Conservation (phyloP, 2,797 vertebrate species). For the Scolopax rusticola region DNA sequence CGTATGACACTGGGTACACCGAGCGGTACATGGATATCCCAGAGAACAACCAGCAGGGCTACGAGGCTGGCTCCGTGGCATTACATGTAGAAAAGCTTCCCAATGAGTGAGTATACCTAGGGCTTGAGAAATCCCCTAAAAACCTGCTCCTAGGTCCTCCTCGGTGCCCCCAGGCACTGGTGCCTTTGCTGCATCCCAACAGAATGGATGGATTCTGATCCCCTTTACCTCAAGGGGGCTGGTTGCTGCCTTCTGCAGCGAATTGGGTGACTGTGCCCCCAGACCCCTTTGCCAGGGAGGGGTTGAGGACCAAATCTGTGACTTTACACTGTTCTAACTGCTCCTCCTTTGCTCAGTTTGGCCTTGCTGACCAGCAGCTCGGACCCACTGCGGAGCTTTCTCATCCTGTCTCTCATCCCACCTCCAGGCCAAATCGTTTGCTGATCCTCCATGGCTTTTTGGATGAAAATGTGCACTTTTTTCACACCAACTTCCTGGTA, state of each 20-base stretch:
- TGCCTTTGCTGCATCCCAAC: not conserved
- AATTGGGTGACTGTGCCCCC: not conserved
- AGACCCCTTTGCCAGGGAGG: not conserved
- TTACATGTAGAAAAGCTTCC: conserved; percentile 97
- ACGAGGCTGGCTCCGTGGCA: conserved; percentile 95
- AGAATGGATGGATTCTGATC: not conserved
- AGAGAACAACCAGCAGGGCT: conserved; percentile 96
- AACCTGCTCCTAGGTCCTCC: not conserved
- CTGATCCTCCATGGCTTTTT: conserved; percentile 97
- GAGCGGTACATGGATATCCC: conserved; percentile 98
- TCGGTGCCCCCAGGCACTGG: not conserved
- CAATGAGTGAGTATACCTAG: conserved; percentile 87
- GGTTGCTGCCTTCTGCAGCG: not conserved
- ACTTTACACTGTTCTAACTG: not conserved
- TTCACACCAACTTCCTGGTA: conserved; percentile 98
- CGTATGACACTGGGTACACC: conserved; percentile 96
- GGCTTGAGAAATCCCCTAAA: not conserved
- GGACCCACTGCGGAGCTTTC: not conserved
- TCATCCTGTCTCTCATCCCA: not conserved
- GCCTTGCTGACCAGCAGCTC: not conserved
- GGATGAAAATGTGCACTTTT: conserved; percentile 99
- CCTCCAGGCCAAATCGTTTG: conserved; percentile 92
- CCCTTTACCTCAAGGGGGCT: accelerated
- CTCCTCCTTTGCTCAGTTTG: not conserved
- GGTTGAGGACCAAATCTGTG: accelerated